Evolutionary conservation across 2,797 vertebrate species (phyloP), one percentile per base, ranked within the genome.

Genomic region (Sciurus carolinensis): DNA sequence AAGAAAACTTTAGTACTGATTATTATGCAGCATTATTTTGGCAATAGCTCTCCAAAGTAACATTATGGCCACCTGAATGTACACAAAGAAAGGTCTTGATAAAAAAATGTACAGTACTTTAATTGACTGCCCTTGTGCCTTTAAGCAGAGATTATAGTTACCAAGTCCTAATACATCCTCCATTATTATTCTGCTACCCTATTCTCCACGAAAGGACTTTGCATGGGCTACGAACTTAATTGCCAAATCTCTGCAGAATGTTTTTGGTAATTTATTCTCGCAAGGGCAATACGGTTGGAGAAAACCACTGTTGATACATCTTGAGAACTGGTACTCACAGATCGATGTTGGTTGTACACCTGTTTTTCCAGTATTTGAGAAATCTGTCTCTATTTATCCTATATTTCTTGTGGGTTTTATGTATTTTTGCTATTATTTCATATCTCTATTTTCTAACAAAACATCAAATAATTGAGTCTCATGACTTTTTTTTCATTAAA

Each of bases 161-260:
- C 10, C 20, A 80, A 59, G 12, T 93, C 80, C 2, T 67, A 54
- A 44, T 69, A 42, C 5, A 76, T 85, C 50, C 44, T 97, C 26
- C 7, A 2, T 75, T 83, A 44, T 67, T 82, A 62, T 33, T 66
- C 17, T 67, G 52, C 9, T 94, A 30, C 86, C 42, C 9, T 36
- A 33, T 81, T 80, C 89, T 79, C 57, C 10, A n/a, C 57, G 14
- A 87, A 91, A 76, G 36, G 33, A 9, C 28, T 85, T 87, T 96
- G 14, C 82, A 59, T 84, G 75, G 69, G 7, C 95, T 91, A 83
- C 18, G 72, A 88, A 80, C 52, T 94, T 88, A 88, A 80, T 94
- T 88, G 39, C 39, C 52, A 91, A 9, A 62, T 73, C 71, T 91
- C 52, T 71, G 28, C 36, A 57, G 77, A 92, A 82, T 83, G 50